Evolutionary conservation across 35 echinoderm and acorn worm species (phyloP), one percentile per base, ranked within the genome.

Genomic region (Chiridota heheva): DNA sequence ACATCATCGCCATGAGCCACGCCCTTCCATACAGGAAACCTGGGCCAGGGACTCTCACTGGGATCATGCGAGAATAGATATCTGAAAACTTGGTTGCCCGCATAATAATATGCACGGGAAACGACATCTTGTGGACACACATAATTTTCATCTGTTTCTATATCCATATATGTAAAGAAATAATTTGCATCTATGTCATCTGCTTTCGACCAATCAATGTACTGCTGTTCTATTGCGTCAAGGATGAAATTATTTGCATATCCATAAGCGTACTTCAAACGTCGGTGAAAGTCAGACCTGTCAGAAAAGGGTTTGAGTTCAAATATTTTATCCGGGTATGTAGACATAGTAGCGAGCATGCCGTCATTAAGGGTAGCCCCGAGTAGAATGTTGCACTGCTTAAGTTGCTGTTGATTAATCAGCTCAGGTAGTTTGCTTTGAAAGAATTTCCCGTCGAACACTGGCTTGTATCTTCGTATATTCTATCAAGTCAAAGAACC

Each of bases 31-130:
- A 75, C 63, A 15, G 78, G 70, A 15, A 76, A 22, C 42, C 63
- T 42, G n/a, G 73, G 37, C 44, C 43, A 63, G 38, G 68, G 72
- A 25, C 53, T 61, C 0, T 32, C 30, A 17, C 58, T 69, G 0
- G 91, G 91, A 34, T 58, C 48, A 44, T 84, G 86, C 1, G 85
- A 78, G 31, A 94, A 83, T 17, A 84, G 51, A 47, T 89, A 94
- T 37, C 45, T 33, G 73, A 62, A 94, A 1, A 86, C 76, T 1
- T 71, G 60, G 41, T 74, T 73, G 5, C 73, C 77, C 10, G 22
- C 56, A n/a, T 46, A 25, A n/a, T 65, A 3, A 58, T 86, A 87
- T 4, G 73, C 68, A 28, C 82, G 87, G 12, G 76, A 43, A 0
- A 86, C 75, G 5, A 44, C 32, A 37, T 96, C 92, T 17, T 47